phyloP scores from a whole-genome alignment of 1,140 invertebrate species.

The Oryctes rhinoceros region DNA sequence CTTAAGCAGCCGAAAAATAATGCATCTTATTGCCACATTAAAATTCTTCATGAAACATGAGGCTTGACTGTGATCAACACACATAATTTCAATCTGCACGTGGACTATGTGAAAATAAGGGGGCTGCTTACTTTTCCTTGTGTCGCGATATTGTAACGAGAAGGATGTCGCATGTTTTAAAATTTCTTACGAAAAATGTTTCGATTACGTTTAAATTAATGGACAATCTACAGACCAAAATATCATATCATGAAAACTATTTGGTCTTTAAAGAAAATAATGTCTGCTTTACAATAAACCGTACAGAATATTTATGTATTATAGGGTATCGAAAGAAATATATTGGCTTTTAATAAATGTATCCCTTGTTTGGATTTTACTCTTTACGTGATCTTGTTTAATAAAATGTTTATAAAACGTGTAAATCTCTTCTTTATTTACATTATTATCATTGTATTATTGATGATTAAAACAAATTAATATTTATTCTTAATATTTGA shows the following conservation, averaged over 20 bases:
- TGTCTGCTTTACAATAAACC: constrained; percentile 1
- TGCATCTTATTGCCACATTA: constrained; percentile 33
- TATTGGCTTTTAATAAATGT: no score
- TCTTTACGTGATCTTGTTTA: no score
- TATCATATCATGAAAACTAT: constrained; percentile 22
- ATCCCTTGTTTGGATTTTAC: no score
- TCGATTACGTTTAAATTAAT: neutral
- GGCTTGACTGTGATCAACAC: constrained; percentile 28
- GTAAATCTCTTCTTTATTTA: no score
- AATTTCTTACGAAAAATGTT: neutral
- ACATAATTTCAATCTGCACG: neutral
- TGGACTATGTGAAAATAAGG: neutral
- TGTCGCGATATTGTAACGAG: neutral
- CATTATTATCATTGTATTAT: no score
- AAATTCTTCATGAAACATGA: constrained; percentile 10
- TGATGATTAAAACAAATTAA: no score
- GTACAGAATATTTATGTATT: neutral
- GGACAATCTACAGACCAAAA: constrained; percentile 27
- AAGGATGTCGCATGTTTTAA: neutral
- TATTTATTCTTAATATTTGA: no score
- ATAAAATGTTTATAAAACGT: no score
- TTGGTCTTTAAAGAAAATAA: constrained; percentile 27
- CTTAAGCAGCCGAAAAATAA: constrained; percentile 13
- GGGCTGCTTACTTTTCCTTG: constrained; percentile 17
- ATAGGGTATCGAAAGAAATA: no score